Evolutionary conservation across 2,888 invertebrate genomes (phyloP), one percentile per base, ranked within the genome.

Genomic region (Philonicus albiceps): DNA sequence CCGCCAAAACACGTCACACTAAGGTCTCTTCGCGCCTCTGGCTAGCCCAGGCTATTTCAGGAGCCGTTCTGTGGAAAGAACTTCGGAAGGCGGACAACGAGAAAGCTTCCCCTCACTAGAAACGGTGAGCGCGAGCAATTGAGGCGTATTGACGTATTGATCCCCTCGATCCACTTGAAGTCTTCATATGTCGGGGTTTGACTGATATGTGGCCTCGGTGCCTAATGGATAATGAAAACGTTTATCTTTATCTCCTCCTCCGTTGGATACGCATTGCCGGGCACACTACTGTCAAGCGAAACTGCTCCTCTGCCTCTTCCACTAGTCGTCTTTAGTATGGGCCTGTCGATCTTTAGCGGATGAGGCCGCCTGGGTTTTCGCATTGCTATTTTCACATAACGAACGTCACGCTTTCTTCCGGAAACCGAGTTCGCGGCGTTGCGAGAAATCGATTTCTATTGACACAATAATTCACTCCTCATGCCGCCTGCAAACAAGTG

Each of bases 331-430:
- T 49, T 49, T 11, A n/a, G 72, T 73, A 16, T 3, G 13, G 11
- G 11, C 40, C 37, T 73, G 73, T 84, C 27, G 73, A 73, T 73
- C 73, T 73, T 72, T 27, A 27, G 37, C 81, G 73, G 30, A n/a
- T 40, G 40, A n/a, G 40, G 64, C 64, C 16, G 72, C 30, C 83
- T 78, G 34, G 37, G 34, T n/a, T 64, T n/a, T 72, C 22, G 64
- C 64, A 73, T 84, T 73, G 73, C 72, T 72, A 72, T 72, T 84
- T 73, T 73, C 73, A 73, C 73, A 40, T 84, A 40, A 84, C 84
- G 84, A 73, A 43, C 73, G 84, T 84, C 73, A 73, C 84, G 84
- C 73, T 84, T 84, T 84, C 84, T 84, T 84, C 73, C 84, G 84
- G 84, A 73, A 84, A 55, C 84, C 84, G 43, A 83, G 34, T 43